Base-by-base conservation (phyloP, 2,113 vertebrate genomes). In the Tetraodon nigroviridis region DNA sequence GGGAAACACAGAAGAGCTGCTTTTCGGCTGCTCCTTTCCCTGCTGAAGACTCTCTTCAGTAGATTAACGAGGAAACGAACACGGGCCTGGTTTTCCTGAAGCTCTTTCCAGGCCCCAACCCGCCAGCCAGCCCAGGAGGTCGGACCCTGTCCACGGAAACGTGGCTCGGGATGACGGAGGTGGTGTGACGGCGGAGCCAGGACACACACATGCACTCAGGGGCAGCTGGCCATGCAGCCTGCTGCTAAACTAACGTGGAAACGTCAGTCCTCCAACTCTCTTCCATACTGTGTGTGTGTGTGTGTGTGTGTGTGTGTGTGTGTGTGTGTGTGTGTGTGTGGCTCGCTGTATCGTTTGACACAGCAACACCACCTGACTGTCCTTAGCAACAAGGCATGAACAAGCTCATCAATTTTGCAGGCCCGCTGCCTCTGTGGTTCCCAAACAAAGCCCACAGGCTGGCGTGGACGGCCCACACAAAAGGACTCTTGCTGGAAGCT, bases 361-460 rank as follows among this genome's bases (percentile, higher is more conserved):
- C 2, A 81, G 78, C 82, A 81, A 79, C 83, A 60, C 75, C 81
- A 74, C 73, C 52, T 54, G 17, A 17, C 52, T 27, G 61, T 84
- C 64, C 46, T n/a, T 12, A 73, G 84, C 83, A 85, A 81, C 85
- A 66, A 66, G 48, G 61, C 27, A 20, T 69, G 71, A 79, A 71
- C 76, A 15, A 80, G 65, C 81, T 85, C 87, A 87, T 87, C 78
- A 82, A 89, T 89, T 85, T 89, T 85, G 69, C 85, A 89, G 76
- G 52, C 61, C 54, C 24, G 64, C 46, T 51, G 29, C 51, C 65
- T 78, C 40, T n/a, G 61, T 58, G 71, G 65, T 80, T 86, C 75
- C 84, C 77, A 80, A 85, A 82, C 81, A 86, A 81, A 80, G 51
- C 24, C 24, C 52, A 51, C 62, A 3, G 51, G 58, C 67, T 54